Evolutionary conservation across 2,113 vertebrate species (phyloP).

Genomic region (Scomber japonicus): DNA sequence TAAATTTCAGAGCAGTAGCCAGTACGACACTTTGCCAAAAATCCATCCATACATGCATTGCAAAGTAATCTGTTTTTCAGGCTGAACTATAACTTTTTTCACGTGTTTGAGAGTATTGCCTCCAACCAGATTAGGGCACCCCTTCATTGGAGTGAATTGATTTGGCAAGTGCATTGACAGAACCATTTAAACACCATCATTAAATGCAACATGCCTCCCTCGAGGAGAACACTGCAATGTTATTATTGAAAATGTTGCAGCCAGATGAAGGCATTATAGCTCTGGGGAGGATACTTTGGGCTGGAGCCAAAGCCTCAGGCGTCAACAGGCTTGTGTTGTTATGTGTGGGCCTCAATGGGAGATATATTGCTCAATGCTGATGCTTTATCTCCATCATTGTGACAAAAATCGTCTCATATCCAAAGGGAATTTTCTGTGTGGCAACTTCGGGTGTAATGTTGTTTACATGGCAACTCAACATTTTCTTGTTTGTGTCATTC

Average conservation of each 20-base stretch:
- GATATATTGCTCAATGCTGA: conserved; percentile 76
- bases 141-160: conserved; percentile 59
- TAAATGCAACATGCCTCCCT: conserved; percentile 75
- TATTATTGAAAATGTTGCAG: conserved; percentile 81
- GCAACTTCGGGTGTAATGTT: conserved; percentile 46
- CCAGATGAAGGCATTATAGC: conserved; percentile 82
- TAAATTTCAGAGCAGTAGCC: conserved; percentile 9
- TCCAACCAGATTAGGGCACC: conserved; percentile 38
- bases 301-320: conserved; percentile 82
- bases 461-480: conserved; percentile 44
- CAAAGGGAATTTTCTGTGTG: conserved; percentile 50
- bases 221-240: conserved; percentile 71
- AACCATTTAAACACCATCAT: conserved; percentile 75
- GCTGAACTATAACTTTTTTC: conserved; percentile 36
- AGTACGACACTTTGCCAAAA: conserved; percentile 26
- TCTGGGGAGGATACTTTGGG: conserved; percentile 79
- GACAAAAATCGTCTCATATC: conserved; percentile 61
- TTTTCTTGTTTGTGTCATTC: conserved; percentile 14
- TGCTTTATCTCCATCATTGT: conserved; percentile 68
- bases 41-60: conserved; percentile 30
- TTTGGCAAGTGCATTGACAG: conserved; percentile 80
- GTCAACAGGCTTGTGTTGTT: conserved; percentile 80
- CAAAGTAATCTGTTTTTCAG: conserved; percentile 44
- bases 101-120: conserved; percentile 22
- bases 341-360: conserved; percentile 79